A percentile compares a stretch with the other conserved stretches of the same genome.
phyloP scores from a whole-genome alignment of 2,888 invertebrate species.

The Chrysolina haemoptera region DNA sequence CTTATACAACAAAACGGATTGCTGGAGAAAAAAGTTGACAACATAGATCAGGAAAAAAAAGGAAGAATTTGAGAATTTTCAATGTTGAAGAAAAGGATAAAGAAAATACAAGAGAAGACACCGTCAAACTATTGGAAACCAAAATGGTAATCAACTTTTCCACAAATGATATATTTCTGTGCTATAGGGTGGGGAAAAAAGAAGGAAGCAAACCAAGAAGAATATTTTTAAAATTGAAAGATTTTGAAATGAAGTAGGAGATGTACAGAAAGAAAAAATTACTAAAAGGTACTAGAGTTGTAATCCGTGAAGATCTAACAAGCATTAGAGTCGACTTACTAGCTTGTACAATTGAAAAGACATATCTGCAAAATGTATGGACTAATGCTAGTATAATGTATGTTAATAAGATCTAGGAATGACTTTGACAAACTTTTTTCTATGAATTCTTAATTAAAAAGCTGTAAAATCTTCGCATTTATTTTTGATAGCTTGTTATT shows the following conservation, averaged over 20 bases:
- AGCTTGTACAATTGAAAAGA: slow-evolving; percentile 14
- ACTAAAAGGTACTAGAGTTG: too few relatives aligned
- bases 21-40: slow-evolving; percentile 15
- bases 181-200: not conserved
- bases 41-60: slow-evolving; percentile 13
- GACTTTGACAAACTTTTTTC: slow-evolving; percentile 14
- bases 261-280: too few relatives aligned
- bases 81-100: slow-evolving; percentile 6
- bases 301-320: too few relatives aligned
- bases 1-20: slow-evolving; percentile 18
- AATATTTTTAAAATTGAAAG: slow-evolving; percentile 11
- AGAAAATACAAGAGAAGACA: slow-evolving; percentile 6
- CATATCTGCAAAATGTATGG: slow-evolving; percentile 18
- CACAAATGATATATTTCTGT: not conserved
- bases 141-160: slow-evolving; percentile 10
- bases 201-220: not conserved
- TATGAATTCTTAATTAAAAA: not conserved
- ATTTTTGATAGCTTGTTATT: not conserved
- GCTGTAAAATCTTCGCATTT: not conserved
- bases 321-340: slow-evolving; percentile 7
- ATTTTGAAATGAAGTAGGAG: too few relatives aligned
- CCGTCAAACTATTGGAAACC: slow-evolving; percentile 19
- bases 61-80: slow-evolving; percentile 9
- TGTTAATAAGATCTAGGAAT: slow-evolving; percentile 12
- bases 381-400: slow-evolving; percentile 7